Conservation (phyloP, 2,797 vertebrate species). For the Artibeus jamaicensis region DNA sequence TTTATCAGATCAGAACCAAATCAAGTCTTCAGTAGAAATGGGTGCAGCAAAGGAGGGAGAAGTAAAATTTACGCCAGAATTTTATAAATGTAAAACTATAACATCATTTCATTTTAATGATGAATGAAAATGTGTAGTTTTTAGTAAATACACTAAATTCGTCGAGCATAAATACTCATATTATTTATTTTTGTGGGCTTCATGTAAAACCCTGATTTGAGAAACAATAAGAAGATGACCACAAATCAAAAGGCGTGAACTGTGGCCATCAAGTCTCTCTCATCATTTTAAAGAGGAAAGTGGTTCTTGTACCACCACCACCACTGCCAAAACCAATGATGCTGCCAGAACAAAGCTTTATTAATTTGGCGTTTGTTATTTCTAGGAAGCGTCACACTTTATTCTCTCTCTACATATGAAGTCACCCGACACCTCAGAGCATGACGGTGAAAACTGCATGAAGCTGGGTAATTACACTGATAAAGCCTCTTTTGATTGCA, state of each 20-base stretch:
- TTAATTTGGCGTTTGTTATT: constrained; percentile 62
- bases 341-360: constrained; percentile 55
- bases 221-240: constrained; percentile 10
- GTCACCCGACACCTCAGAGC: constrained; percentile 68
- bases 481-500: constrained; percentile 85
- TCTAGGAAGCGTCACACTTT: constrained; percentile 53
- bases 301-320: constrained; percentile 36
- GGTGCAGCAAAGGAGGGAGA: background rate
- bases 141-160: background rate
- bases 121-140: background rate
- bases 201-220: background rate
- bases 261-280: background rate
- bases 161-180: background rate
- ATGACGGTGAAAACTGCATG: constrained; percentile 79
- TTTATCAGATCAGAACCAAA: background rate
- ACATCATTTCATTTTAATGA: background rate
- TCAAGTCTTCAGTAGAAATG: background rate
- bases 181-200: background rate
- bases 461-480: constrained; percentile 85
- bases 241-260: background rate
- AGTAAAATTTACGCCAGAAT: background rate
- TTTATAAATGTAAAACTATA: background rate
- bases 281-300: constrained; percentile 36
- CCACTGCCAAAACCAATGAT: constrained; percentile 13
- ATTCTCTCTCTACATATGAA: constrained; percentile 16